phyloP scores from a whole-genome alignment of 2,113 vertebrate species.

The Psittacara wagleri region DNA sequence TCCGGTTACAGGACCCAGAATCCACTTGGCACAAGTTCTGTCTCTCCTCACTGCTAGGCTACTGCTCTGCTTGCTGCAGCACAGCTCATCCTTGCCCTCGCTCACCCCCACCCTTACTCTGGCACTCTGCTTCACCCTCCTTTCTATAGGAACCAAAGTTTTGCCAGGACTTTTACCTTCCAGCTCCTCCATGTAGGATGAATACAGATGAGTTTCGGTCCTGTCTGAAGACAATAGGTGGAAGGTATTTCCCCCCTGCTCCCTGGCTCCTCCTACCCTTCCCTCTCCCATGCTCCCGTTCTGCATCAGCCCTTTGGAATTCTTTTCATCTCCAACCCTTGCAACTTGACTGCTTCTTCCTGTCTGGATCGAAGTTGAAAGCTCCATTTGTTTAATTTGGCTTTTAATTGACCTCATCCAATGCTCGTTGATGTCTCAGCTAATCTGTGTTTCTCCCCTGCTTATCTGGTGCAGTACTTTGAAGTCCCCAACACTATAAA shows the following conservation, averaged over 20 bases:
- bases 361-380: conserved; percentile 46
- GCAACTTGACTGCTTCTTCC: conserved; percentile 15
- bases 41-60: background rate
- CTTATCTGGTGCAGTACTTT: conserved; percentile 57
- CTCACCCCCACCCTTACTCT: background rate
- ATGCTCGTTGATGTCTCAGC: conserved; percentile 5
- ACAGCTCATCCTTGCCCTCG: background rate
- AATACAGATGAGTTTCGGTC: background rate
- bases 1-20: conserved; percentile 19
- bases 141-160: background rate
- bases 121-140: background rate
- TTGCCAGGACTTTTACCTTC: background rate
- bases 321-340: conserved; percentile 52
- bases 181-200: background rate
- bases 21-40: conserved; percentile 47
- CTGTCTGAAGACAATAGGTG: background rate
- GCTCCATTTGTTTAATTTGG: conserved; percentile 60
- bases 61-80: background rate
- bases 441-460: conserved; percentile 31
- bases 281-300: background rate
- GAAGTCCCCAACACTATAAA: conserved; percentile 36
- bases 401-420: conserved; percentile 42
- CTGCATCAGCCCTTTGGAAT: conserved; percentile 59
- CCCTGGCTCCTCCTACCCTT: background rate
- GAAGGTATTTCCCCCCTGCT: background rate